Evolutionary conservation across 2,888 invertebrate genomes (phyloP).

Genomic region (Cotesia congregata): DNA sequence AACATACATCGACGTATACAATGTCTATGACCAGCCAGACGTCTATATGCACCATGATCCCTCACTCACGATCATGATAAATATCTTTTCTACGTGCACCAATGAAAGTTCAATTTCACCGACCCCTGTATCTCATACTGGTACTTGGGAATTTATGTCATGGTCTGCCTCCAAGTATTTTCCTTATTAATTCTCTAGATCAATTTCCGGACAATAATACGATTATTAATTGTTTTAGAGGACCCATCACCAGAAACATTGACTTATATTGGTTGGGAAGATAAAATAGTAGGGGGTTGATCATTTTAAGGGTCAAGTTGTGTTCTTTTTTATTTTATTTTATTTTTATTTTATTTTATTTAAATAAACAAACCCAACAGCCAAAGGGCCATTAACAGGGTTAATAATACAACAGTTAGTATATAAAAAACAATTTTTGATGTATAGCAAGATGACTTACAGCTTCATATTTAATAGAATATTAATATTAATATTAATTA

Average conservation of each 20-base stretch:
- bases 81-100: slow-evolving; percentile 14
- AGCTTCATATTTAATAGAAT: no score
- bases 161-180: slow-evolving; percentile 10
- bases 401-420: no score
- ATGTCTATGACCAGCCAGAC: slow-evolving; percentile 12
- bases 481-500: no score
- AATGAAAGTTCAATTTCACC: slow-evolving; percentile 21
- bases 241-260: neutral
- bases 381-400: no score
- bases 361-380: no score
- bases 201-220: slow-evolving; percentile 41
- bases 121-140: slow-evolving; percentile 2
- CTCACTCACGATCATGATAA: slow-evolving; percentile 17
- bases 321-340: neutral
- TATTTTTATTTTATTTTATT: no score
- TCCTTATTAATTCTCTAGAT: neutral
- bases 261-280: neutral
- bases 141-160: neutral
- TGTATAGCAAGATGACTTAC: no score
- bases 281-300: neutral
- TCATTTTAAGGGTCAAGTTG: neutral
- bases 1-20: neutral
- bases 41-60: slow-evolving; percentile 30
- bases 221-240: slow-evolving; percentile 19
- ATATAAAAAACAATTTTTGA: no score